A percentile compares a stretch with the other conserved stretches of the same genome.
These are phyloP conservation scores for Sinhomidia bicolor DNA, from an alignment of 2,888 invertebrate species.

Conservation along the genomic window DNA sequence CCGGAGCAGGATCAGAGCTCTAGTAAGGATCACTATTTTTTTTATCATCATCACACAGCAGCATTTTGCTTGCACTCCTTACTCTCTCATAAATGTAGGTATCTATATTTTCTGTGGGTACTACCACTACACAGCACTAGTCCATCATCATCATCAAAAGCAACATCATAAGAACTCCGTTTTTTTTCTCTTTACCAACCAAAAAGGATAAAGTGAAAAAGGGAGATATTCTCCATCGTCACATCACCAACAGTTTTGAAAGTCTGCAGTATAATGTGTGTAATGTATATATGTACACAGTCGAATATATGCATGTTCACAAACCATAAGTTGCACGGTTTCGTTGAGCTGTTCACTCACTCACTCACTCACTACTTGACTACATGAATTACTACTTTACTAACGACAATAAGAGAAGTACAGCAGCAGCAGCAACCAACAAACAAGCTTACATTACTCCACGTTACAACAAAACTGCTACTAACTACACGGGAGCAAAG, in stretches of 20 bases:
- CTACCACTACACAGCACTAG: constrained; percentile 4
- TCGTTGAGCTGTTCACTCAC: constrained; percentile 13
- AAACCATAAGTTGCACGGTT: constrained; percentile 1
- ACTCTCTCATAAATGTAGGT: background rate
- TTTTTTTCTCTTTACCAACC: constrained; percentile 54
- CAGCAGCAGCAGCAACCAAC: constrained; percentile 45
- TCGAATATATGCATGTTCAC: background rate
- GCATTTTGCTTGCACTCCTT: background rate
- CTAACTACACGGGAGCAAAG: constrained; percentile 53
- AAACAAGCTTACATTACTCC: constrained; percentile 64
- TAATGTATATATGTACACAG: background rate
- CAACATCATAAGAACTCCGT: constrained; percentile 1
- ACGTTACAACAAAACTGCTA: constrained; percentile 35
- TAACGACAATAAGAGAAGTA: constrained; percentile 23
- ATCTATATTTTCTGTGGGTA: constrained; percentile 15
- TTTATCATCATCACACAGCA: constrained; percentile 3
- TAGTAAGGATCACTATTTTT: constrained; percentile 53
- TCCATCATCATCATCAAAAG: too few species aligned
- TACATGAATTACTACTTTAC: constrained; percentile 50
- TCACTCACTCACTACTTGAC: background rate
- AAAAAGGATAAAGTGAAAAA: constrained; percentile 55
- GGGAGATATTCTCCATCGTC: background rate
- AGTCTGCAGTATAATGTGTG: background rate
- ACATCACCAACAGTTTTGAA: constrained; percentile 56
- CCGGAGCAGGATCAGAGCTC: background rate